Evolutionary conservation across 2,113 vertebrate species (phyloP), one percentile per base, ranked within the genome.

Genomic region (Eulemur rufifrons): DNA sequence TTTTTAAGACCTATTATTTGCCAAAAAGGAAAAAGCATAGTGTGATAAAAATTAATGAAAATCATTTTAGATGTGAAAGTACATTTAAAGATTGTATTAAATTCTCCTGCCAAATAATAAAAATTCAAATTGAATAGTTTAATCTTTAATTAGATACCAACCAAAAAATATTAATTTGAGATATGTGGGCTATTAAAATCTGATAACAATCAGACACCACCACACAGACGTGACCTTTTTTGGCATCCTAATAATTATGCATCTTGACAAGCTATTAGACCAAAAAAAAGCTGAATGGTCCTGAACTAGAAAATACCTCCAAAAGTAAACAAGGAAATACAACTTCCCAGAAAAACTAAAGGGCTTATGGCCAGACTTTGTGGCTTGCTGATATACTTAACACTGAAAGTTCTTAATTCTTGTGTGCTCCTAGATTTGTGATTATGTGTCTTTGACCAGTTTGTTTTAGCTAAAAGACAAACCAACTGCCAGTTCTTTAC

Each of bases 91-190:
- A 83, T 80, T 74, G 12, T 68, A 50, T 71, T 89, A 27, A 87
- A 50, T 96, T 83, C 74, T 84, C 6, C 69, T 95, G 83, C 82
- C 66, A 94, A 93, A 97, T 86, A 97, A 96, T 92, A 96, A 95
- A 71, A 94, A 76, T 96, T 96, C 81, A 91, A 86, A 96, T 95
- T 85, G 86, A 94, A 83, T 83, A 94, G 73, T 76, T 92, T 97
- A 95, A 96, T 96, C 66, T 76, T 68, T 97, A 95, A 98, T 95
- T 97, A 98, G 92, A 94, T 95, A 64, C 84, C 94, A 90, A 86
- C 76, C 89, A 93, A 77, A 54, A 91, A 92, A 80, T 91, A 87
- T 95, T 97, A 85, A 97, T 97, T 98, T 98, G 97, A 93, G 85
- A 95, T 92, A 93, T 87, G 39, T 54, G 47, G 37, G 78, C 83